Evolutionary conservation across 1,140 invertebrate species (phyloP).

Genomic region (Telenomus remus): DNA sequence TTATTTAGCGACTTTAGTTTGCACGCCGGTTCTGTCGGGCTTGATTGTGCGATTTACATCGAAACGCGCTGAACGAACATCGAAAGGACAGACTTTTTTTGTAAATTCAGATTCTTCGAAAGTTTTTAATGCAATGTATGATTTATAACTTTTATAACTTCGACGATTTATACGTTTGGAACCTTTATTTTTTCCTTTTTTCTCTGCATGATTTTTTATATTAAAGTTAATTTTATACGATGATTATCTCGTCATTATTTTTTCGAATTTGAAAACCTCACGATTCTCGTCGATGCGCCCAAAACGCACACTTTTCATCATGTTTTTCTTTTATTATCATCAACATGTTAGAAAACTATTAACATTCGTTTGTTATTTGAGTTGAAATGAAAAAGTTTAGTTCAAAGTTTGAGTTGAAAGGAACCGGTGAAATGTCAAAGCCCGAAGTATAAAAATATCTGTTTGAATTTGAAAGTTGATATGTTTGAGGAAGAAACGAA

Average conservation of each 20-base stretch:
- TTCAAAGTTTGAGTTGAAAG: too few relatives aligned
- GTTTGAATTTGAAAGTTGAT: too few relatives aligned
- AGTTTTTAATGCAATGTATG: conserved; percentile 34
- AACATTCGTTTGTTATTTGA: too few relatives aligned
- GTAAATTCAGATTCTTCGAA: conserved; percentile 31
- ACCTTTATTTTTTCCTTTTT: conserved; percentile 16
- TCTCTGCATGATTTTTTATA: conserved; percentile 47
- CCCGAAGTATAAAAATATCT: too few relatives aligned
- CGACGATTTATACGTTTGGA: conserved; percentile 34
- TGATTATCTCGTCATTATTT: conserved; percentile 41
- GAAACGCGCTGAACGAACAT: conserved; percentile 2
- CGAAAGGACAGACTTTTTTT: conserved; percentile 9
- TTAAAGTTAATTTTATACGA: conserved; percentile 54
- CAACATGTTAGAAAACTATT: too few relatives aligned
- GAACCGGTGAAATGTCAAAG: too few relatives aligned
- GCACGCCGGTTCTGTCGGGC: conserved; percentile 6
- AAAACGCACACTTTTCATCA: background rate
- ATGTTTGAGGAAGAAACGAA: too few relatives aligned
- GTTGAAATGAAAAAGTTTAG: too few relatives aligned
- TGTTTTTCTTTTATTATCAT: too few relatives aligned
- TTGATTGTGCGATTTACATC: conserved; percentile 15
- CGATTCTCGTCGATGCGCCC: background rate
- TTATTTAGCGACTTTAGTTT: conserved; percentile 14
- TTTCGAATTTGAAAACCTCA: background rate
- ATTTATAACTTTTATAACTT: conserved; percentile 31